Percentiles rank a stretch among this genome's conserved stretches.
Conservation (phyloP, 2,888 invertebrate species). For the Athetis lepigone region DNA sequence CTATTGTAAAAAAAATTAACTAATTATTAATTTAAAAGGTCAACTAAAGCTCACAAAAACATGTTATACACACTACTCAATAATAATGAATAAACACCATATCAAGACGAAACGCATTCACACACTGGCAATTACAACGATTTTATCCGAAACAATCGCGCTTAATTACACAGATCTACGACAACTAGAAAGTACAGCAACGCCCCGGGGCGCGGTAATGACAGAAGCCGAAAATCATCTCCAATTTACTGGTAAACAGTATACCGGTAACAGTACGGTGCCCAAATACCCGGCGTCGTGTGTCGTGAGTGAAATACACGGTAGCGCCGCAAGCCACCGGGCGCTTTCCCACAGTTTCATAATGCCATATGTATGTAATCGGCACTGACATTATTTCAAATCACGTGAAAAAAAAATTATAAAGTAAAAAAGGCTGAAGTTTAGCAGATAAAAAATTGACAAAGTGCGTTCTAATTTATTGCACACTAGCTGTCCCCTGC, state of each 20-base stretch:
- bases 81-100: slow-evolving; percentile 31
- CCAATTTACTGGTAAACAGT: slow-evolving; percentile 82
- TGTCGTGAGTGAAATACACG: slow-evolving; percentile 87
- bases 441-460: slow-evolving; percentile 2
- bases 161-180: slow-evolving; percentile 70
- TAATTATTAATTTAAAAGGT: slow-evolving; percentile 23
- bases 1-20: not conserved
- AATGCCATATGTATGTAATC: slow-evolving; percentile 55
- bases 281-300: slow-evolving; percentile 82
- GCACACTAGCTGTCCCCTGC: too few relatives aligned
- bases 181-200: slow-evolving; percentile 77
- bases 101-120: slow-evolving; percentile 17
- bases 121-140: slow-evolving; percentile 53
- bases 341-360: slow-evolving; percentile 83
- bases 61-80: slow-evolving; percentile 5
- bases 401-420: slow-evolving; percentile 16
- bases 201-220: slow-evolving; percentile 77
- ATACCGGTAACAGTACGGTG: slow-evolving; percentile 82
- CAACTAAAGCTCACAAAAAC: not conserved
- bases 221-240: slow-evolving; percentile 88
- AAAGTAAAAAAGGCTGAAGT: not conserved
- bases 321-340: slow-evolving; percentile 86
- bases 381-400: slow-evolving; percentile 50
- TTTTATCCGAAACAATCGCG: slow-evolving; percentile 31
- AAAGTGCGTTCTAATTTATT: not conserved